phyloP scores from a whole-genome alignment of 2,113 vertebrate genomes.

The Lepus timidus region DNA sequence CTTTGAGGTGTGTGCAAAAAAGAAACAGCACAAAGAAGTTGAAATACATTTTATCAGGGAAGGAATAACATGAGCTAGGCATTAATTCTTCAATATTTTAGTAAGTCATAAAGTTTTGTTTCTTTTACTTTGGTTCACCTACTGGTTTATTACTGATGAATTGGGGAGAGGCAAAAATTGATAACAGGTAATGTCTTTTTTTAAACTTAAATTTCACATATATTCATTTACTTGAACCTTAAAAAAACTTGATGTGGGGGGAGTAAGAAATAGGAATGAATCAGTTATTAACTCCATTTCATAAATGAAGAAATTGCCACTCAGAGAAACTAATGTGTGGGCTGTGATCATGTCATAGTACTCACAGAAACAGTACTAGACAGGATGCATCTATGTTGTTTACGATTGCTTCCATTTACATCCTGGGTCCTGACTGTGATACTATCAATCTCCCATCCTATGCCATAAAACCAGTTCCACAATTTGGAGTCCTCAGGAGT shows the following conservation, averaged over 20 bases:
- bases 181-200: not conserved
- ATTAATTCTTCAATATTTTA: constrained; percentile 26
- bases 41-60: not conserved
- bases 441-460: not conserved
- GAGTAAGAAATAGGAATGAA: not conserved
- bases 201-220: not conserved
- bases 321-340: not conserved
- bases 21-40: not conserved
- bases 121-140: constrained; percentile 2
- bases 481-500: not conserved
- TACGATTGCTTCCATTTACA: not conserved
- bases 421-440: not conserved
- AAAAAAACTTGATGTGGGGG: not conserved
- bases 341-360: not conserved
- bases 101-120: not conserved
- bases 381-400: not conserved
- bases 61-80: not conserved
- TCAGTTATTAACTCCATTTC: not conserved
- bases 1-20: not conserved
- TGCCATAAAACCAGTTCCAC: not conserved
- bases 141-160: constrained; percentile 14
- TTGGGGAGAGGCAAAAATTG: not conserved
- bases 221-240: not conserved
- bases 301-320: not conserved
- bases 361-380: not conserved